Percentiles rank a stretch among this genome's conserved stretches.
Evolutionary conservation across 2,797 vertebrate genomes (phyloP).

Genomic region (Parauchenoglanis ngamensis): DNA sequence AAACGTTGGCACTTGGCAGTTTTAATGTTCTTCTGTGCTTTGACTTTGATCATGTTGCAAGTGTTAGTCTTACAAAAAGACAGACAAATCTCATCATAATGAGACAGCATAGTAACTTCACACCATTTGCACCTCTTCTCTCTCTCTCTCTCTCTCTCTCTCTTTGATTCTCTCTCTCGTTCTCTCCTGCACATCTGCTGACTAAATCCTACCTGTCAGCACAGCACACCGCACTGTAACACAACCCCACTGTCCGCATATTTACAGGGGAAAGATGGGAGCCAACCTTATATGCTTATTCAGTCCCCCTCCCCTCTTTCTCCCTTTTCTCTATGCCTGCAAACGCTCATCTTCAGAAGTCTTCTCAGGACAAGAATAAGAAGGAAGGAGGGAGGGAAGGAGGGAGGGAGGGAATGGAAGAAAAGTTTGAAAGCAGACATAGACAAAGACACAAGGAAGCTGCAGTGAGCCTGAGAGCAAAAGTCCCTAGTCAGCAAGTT

Average conservation of each 20-base stretch:
- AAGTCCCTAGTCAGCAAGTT: constrained; percentile 96
- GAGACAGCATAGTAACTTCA: constrained; percentile 37
- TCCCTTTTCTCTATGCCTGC: constrained; percentile 65
- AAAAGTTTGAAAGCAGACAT: constrained; percentile 79
- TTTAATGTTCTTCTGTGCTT: constrained; percentile 1
- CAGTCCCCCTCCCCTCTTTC: neutral
- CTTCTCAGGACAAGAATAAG: constrained; percentile 79
- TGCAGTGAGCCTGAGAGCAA: constrained; percentile 83
- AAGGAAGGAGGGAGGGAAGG: neutral
- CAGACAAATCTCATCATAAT: constrained; percentile 37
- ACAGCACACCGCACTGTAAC: constrained; percentile 63
- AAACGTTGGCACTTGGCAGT: constrained; percentile 1
- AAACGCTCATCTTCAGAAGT: constrained; percentile 83
- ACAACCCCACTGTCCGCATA: constrained; percentile 57
- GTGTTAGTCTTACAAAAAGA: constrained; percentile 27
- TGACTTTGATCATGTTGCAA: constrained; percentile 35
- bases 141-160: constrained; percentile 29
- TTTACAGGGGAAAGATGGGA: constrained; percentile 50
- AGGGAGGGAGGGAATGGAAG: constrained; percentile 31
- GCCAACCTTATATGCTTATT: constrained; percentile 38
- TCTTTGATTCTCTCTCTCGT: constrained; percentile 26
- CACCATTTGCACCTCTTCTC: constrained; percentile 12
- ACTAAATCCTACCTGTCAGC: constrained; percentile 72
- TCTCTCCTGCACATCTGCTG: constrained; percentile 57
- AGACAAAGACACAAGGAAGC: constrained; percentile 86